A percentile compares a stretch with the other conserved stretches of the same genome.
Conservation (phyloP, 2,797 vertebrate genomes). For the Hipposideros larvatus region DNA sequence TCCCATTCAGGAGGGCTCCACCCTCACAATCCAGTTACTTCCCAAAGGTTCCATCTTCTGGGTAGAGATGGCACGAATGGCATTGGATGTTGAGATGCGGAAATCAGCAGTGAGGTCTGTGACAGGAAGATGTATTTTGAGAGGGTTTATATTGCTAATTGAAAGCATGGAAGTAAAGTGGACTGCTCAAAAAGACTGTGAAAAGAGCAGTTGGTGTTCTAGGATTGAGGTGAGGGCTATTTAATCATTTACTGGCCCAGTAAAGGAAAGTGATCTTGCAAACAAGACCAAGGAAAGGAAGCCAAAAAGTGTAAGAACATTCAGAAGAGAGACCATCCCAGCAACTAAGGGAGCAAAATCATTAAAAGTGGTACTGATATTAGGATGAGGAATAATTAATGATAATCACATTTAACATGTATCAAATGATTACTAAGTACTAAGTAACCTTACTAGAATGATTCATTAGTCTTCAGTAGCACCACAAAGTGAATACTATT, state of each 20-base stretch:
- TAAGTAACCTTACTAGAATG: slow-evolving; percentile 16
- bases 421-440: neutral
- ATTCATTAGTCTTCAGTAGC: slow-evolving; percentile 32
- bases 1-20: neutral
- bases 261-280: neutral
- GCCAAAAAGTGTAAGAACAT: neutral
- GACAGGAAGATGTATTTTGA: neutral
- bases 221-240: neutral
- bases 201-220: slow-evolving; percentile 12
- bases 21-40: neutral
- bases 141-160: neutral
- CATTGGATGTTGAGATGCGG: neutral
- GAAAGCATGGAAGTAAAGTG: neutral
- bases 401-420: slow-evolving; percentile 41
- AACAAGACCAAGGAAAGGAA: neutral
- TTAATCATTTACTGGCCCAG: neutral
- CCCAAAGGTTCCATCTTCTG: neutral
- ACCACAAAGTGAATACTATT: neutral
- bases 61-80: neutral
- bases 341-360: slow-evolving; percentile 16
- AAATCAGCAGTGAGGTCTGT: neutral
- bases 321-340: neutral
- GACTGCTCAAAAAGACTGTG: slow-evolving; percentile 13
- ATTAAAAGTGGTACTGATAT: neutral
- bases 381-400: slow-evolving; percentile 7